Conservation (phyloP, 2,113 vertebrate genomes). For the Meles meles region DNA sequence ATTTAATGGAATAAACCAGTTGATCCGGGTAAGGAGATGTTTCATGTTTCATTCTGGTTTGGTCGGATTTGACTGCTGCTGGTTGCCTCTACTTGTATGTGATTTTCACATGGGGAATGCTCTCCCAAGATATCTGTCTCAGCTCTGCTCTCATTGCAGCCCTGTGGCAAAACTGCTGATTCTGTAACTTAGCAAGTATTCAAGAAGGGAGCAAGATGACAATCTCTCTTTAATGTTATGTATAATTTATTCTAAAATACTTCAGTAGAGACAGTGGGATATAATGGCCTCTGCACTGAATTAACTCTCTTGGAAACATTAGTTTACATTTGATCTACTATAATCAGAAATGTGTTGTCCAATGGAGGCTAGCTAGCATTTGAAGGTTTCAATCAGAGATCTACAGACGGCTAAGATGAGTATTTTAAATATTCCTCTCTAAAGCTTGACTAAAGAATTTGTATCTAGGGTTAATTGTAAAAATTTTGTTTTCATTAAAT, state of each 20-base stretch:
- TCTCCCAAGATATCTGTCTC: too few relatives aligned
- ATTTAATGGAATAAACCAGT: neutral
- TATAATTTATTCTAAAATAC: neutral
- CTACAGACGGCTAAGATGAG: neutral
- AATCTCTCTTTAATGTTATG: neutral
- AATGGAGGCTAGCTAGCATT: neutral
- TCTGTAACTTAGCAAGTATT: neutral
- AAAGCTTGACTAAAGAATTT: neutral
- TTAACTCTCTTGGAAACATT: neutral
- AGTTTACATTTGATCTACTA: neutral
- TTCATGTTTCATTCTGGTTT: too few relatives aligned
- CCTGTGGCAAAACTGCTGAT: neutral
- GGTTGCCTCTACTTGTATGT: too few relatives aligned
- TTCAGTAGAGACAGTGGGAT: neutral
- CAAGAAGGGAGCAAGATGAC: neutral
- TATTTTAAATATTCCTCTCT: neutral
- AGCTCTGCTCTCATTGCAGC: neutral
- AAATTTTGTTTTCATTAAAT: neutral
- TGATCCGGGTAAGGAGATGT: neutral
- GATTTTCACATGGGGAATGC: rapidly evolving
- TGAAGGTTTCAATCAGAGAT: neutral
- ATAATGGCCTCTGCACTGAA: neutral
- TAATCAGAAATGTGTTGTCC: neutral
- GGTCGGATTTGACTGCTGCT: neutral
- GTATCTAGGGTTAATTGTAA: neutral